Base-by-base conservation (phyloP, 2,797 vertebrate genomes). In the Heteromormyrus szaboi region DNA sequence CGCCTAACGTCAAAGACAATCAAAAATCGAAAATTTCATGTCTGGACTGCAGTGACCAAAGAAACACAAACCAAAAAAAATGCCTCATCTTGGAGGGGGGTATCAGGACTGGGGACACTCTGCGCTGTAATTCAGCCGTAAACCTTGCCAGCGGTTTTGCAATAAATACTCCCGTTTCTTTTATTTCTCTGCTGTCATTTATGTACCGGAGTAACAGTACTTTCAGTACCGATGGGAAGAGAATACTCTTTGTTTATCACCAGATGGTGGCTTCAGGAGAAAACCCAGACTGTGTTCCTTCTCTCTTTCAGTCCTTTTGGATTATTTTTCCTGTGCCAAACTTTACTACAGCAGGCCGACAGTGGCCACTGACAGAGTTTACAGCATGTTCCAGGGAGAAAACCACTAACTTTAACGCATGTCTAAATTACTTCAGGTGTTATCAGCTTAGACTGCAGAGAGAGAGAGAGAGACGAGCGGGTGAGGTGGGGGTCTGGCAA, bases 371-470 rank as follows among this genome's bases (percentile, higher is more conserved):
- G 65, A 86, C 62, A 72, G 87, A 87, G 89, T 88, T 81, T 90
- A 44, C 72, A 33, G 25, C 62, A 51, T 81, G 84, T 76, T 29
- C 86, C 87, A n/a, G 37, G 56, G 51, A 68, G 22, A 89, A 68
- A 37, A n/a, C 84, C 68, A 37, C 22, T 83, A 85, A 68, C 53
- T 62, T 88, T 90, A 88, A 87, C 53, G 25, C 53, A 19, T 86
- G 85, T 87, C 88, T 88, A 87, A 88, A 87, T 90, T 87, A 90
- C 88, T 12, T 12, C 25, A 68, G 88, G 62, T 79, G 72, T 87
- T 88, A 88, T 89, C 62, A 2, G 88, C 68, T 88, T 50, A 88
- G 79, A 76, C 84, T 87, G 84, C 88, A 62, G 59, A 5, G 84
- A 89, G 79, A 86, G 48, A 59, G 4, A 22, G 79, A 25, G 9